These are phyloP conservation scores for Drosophila anceps DNA, from an alignment of 2,888 invertebrate species.

Conservation along the genomic window DNA sequence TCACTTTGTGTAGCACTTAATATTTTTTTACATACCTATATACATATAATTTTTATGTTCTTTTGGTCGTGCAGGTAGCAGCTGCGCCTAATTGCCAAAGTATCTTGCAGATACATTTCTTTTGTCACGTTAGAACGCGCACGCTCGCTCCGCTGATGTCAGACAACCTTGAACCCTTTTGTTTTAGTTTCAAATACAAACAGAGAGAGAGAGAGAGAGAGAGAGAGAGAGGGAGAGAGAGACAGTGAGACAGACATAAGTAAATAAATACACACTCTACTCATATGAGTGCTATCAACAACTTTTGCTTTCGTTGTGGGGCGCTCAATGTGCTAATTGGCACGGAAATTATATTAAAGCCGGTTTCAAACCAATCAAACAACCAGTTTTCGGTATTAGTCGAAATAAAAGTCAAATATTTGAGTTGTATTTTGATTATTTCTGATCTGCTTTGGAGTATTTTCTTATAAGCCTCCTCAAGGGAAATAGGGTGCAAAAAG, in stretches of 20 bases:
- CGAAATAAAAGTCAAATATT: slow-evolving; percentile 36
- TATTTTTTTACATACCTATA: slow-evolving; percentile 18
- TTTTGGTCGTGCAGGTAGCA: slow-evolving; percentile 66
- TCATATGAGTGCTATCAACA: slow-evolving; percentile 57
- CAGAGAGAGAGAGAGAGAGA: too few species aligned
- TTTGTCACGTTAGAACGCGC: slow-evolving; percentile 71
- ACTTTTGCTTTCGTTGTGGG: slow-evolving; percentile 75
- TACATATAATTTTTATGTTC: slow-evolving; percentile 19
- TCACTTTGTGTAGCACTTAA: slow-evolving; percentile 22
- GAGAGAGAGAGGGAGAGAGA: background rate
- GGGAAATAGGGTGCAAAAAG: background rate
- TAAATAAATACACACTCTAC: slow-evolving; percentile 8
- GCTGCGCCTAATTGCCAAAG: slow-evolving; percentile 75
- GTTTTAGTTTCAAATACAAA: slow-evolving; percentile 54
- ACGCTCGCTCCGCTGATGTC: slow-evolving; percentile 64
- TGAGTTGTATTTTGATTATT: slow-evolving; percentile 9
- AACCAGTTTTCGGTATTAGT: slow-evolving; percentile 64
- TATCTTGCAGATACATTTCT: slow-evolving; percentile 77
- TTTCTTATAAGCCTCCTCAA: background rate
- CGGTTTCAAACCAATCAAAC: slow-evolving; percentile 59
- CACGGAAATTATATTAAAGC: slow-evolving; percentile 73
- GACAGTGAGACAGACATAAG: background rate
- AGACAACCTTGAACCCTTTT: slow-evolving; percentile 78
- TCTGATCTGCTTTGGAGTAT: background rate
- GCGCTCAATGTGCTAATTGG: slow-evolving; percentile 68